A percentile compares a stretch with the other conserved stretches of the same genome.
These are phyloP conservation scores for Rousettus madagascariensis DNA, from an alignment of 2,797 vertebrate species.

Conservation along the genomic window DNA sequence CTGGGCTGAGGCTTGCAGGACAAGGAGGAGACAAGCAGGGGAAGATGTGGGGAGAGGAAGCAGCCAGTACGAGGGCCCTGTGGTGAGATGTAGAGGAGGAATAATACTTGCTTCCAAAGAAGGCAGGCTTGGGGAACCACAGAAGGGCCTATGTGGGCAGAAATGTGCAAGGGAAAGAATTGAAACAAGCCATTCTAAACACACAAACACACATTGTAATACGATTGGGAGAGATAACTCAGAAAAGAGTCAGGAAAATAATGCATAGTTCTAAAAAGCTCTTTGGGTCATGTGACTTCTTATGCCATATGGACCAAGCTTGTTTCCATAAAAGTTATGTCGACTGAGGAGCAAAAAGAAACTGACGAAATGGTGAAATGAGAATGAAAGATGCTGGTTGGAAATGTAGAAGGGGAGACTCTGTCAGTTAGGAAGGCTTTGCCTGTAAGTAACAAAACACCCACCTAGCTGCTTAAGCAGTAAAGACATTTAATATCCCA, in stretches of 20 bases:
- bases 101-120: not conserved
- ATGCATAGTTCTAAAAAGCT: not conserved
- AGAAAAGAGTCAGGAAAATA: conserved; percentile 3
- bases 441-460: not conserved
- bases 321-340: not conserved
- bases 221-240: not conserved
- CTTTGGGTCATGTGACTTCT: not conserved
- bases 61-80: not conserved
- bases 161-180: not conserved
- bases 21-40: not conserved
- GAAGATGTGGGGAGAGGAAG: not conserved
- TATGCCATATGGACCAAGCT: not conserved
- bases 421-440: not conserved
- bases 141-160: not conserved
- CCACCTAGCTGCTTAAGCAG: not conserved
- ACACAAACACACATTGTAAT: not conserved
- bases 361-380: not conserved
- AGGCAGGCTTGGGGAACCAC: not conserved
- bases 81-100: not conserved
- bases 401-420: not conserved
- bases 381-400: not conserved
- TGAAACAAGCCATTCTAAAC: not conserved
- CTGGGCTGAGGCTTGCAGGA: not conserved
- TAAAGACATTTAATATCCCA: not conserved
- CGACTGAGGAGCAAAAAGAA: not conserved